Evolutionary conservation across 2,797 vertebrate genomes (phyloP).

Genomic region (Ctenosaura bakeri): DNA sequence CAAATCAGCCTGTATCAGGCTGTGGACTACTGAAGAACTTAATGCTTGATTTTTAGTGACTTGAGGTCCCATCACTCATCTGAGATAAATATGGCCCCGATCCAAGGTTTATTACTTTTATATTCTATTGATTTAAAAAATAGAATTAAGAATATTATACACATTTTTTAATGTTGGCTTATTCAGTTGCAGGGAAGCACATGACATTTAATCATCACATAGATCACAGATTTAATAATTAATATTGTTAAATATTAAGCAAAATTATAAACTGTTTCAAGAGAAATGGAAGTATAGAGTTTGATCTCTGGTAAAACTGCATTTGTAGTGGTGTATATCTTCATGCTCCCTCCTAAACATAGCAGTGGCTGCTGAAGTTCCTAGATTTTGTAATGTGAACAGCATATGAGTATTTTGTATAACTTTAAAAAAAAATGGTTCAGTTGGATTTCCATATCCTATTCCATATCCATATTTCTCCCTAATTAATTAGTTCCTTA

Average conservation of each 20-base stretch:
- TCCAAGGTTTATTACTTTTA: not conserved
- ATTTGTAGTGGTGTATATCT: slow-evolving; percentile 43
- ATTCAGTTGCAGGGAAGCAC: not conserved
- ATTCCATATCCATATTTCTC: not conserved
- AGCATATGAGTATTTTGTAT: slow-evolving; percentile 33
- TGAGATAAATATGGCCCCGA: not conserved
- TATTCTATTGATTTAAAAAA: not conserved
- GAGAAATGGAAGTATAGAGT: slow-evolving; percentile 31
- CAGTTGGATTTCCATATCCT: slow-evolving; percentile 23
- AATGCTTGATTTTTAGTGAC: not conserved
- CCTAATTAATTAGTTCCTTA: not conserved
- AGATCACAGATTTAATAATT: not conserved
- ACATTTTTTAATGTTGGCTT: not conserved
- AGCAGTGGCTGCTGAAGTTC: slow-evolving; percentile 47
- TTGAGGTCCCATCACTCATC: not conserved
- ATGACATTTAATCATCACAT: not conserved
- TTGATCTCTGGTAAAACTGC: slow-evolving; percentile 40
- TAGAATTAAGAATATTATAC: not conserved
- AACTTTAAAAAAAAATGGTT: slow-evolving; percentile 16
- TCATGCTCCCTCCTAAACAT: slow-evolving; percentile 38
- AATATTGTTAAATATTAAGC: slow-evolving; percentile 8
- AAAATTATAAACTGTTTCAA: slow-evolving; percentile 9
- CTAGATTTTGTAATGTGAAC: slow-evolving; percentile 22
- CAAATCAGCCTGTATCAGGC: not conserved
- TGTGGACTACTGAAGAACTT: not conserved